Conservation (phyloP, 1,140 invertebrate species). For the Drosophila cardini region DNA sequence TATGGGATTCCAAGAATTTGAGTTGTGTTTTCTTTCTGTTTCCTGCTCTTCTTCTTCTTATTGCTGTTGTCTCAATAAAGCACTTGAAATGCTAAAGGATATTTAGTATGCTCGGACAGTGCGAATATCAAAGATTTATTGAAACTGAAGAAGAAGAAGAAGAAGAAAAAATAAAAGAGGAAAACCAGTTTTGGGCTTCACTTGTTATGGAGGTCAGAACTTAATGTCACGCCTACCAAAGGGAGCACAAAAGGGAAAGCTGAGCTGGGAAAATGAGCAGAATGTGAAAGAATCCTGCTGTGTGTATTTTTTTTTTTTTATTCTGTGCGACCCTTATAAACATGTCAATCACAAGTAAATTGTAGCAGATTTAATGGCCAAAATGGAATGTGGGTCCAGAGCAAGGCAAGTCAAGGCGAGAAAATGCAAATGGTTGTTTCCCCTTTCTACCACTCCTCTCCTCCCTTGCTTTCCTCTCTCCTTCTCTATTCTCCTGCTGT, state of each 20-base stretch:
- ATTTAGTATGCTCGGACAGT: slow-evolving; percentile 72
- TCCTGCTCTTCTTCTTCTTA: neutral
- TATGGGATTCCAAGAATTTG: slow-evolving; percentile 64
- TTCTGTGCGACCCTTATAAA: slow-evolving; percentile 79
- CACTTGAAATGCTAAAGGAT: slow-evolving; percentile 73
- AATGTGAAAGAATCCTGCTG: slow-evolving; percentile 20
- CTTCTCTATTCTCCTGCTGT: slow-evolving; percentile 27
- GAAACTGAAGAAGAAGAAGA: slow-evolving; percentile 23
- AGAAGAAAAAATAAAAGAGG: slow-evolving; percentile 1
- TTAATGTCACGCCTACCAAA: neutral
- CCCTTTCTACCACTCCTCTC: neutral
- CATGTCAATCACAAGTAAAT: slow-evolving; percentile 82
- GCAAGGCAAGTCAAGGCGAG: slow-evolving; percentile 28
- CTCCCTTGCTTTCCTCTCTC: neutral
- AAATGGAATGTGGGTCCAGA: slow-evolving; percentile 52
- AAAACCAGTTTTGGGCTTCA: slow-evolving; percentile 61
- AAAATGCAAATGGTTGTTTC: slow-evolving; percentile 64
- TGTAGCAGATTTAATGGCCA: slow-evolving; percentile 78
- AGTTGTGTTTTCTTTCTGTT: slow-evolving; percentile 25
- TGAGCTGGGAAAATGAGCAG: neutral
- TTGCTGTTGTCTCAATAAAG: slow-evolving; percentile 29
- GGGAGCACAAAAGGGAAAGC: neutral
- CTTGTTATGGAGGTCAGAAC: slow-evolving; percentile 46
- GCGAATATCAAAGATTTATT: slow-evolving; percentile 79
- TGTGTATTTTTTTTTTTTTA: too few relatives aligned